These are phyloP conservation scores for Noctilio leporinus DNA, from an alignment of 2,113 vertebrate species.

Conservation along the genomic window DNA sequence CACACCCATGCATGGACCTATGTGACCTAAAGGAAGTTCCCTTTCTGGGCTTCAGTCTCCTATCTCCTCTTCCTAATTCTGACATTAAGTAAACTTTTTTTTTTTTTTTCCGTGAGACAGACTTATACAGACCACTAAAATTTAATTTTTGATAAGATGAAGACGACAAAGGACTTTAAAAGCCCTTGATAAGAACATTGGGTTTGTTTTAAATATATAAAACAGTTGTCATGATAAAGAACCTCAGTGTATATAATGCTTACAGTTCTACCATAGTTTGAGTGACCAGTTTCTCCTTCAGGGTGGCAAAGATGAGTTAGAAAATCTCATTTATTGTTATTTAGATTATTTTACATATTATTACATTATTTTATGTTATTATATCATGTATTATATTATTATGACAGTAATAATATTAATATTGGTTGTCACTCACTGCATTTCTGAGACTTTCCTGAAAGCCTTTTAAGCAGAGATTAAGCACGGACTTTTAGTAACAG, in stretches of 20 bases:
- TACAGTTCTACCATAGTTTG: background rate
- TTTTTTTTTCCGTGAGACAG: background rate
- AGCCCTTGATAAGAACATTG: background rate
- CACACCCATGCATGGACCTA: too few relatives aligned
- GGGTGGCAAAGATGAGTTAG: background rate
- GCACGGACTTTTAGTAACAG: background rate
- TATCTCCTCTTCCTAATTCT: background rate
- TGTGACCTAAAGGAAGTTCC: background rate
- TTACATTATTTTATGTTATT: background rate
- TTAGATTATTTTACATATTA: background rate
- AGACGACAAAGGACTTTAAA: background rate
- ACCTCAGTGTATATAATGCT: background rate
- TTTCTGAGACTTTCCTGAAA: background rate
- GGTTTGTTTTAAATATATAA: background rate
- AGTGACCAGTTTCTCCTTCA: background rate
- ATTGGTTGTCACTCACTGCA: background rate
- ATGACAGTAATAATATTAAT: background rate
- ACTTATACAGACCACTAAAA: background rate
- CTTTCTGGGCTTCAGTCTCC: background rate
- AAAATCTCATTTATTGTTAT: background rate
- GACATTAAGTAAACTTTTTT: background rate
- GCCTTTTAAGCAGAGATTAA: background rate
- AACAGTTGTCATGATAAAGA: background rate
- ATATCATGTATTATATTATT: background rate
- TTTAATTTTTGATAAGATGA: background rate